A percentile compares a stretch with the other conserved stretches of the same genome.
phyloP scores from a whole-genome alignment of 1,140 invertebrate species.

The Diachasmimorpha longicaudata region DNA sequence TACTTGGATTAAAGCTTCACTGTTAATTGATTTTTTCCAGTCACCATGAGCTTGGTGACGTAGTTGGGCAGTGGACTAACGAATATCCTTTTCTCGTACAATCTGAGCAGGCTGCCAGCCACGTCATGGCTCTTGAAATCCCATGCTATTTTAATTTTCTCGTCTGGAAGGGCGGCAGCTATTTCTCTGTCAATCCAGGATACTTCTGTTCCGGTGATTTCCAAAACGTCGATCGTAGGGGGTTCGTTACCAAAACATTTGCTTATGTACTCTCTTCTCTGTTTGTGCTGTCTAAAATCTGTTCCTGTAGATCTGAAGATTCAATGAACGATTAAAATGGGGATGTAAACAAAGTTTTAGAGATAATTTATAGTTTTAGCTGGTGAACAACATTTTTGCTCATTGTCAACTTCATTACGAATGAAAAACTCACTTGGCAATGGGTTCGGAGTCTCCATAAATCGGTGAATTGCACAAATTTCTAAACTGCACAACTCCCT shows the following conservation, averaged over 20 bases:
- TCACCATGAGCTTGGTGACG: constrained; percentile 38
- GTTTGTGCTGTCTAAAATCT: constrained; percentile 45
- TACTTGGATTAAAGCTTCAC: not conserved
- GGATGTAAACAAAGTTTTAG: too few relatives aligned
- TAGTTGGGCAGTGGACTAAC: constrained; percentile 43
- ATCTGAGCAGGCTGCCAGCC: constrained; percentile 33
- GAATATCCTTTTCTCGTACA: constrained; percentile 37
- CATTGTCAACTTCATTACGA: too few relatives aligned
- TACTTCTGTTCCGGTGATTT: constrained; percentile 28
- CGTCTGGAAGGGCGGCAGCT: constrained; percentile 25
- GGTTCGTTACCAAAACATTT: constrained; percentile 39
- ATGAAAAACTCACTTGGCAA: constrained; percentile 28
- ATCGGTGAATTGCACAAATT: constrained; percentile 14
- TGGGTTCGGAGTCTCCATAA: constrained; percentile 25
- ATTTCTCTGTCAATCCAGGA: constrained; percentile 30
- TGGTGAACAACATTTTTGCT: too few relatives aligned
- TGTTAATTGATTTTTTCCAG: constrained; percentile 25
- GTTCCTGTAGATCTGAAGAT: constrained; percentile 42
- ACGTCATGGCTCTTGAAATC: constrained; percentile 45
- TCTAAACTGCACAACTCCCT: constrained; percentile 21
- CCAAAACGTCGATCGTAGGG: constrained; percentile 41
- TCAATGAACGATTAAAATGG: not conserved
- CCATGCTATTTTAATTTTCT: constrained; percentile 37
- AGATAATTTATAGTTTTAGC: too few relatives aligned
- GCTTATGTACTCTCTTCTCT: constrained; percentile 41